Evolutionary conservation across 2,113 vertebrate species (phyloP).

Genomic region (Mus spicilegus): DNA sequence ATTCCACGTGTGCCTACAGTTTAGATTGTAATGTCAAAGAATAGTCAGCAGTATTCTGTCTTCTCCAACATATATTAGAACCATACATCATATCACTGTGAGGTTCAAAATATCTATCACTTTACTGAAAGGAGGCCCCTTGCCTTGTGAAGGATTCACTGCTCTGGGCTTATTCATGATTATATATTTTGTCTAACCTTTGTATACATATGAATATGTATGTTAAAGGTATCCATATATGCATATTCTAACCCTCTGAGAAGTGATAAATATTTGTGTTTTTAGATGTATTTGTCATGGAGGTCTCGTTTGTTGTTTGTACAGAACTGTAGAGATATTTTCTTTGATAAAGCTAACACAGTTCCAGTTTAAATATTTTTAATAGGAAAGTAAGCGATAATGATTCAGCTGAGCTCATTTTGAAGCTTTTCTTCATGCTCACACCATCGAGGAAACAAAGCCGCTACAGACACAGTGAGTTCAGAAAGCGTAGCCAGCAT

Average conservation of each 20-base stretch:
- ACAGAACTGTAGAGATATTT: slow-evolving; percentile 60
- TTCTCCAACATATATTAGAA: slow-evolving; percentile 47
- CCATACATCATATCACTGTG: slow-evolving; percentile 58
- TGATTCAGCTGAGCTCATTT: slow-evolving; percentile 74
- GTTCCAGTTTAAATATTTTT: slow-evolving; percentile 49
- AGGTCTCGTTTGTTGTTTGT: slow-evolving; percentile 23
- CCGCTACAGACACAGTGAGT: slow-evolving; percentile 55
- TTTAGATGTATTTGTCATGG: neutral
- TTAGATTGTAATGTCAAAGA: slow-evolving; percentile 54
- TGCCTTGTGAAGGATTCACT: slow-evolving; percentile 17
- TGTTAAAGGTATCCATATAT: neutral
- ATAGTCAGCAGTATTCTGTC: slow-evolving; percentile 53
- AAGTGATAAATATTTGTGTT: slow-evolving; percentile 53
- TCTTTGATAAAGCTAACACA: slow-evolving; percentile 70
- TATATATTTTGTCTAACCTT: slow-evolving; percentile 36
- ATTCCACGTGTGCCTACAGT: slow-evolving; percentile 32
- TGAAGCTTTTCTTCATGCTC: slow-evolving; percentile 81
- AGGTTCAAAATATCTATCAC: slow-evolving; percentile 42
- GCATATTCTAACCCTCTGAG: neutral
- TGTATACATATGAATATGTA: neutral
- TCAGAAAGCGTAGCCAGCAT: slow-evolving; percentile 79
- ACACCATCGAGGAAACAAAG: slow-evolving; percentile 75
- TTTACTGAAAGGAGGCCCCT: slow-evolving; percentile 21
- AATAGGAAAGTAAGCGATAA: slow-evolving; percentile 68
- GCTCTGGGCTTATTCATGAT: slow-evolving; percentile 36